Conservation (phyloP, 2,888 invertebrate genomes). For the Xanthia togata region DNA sequence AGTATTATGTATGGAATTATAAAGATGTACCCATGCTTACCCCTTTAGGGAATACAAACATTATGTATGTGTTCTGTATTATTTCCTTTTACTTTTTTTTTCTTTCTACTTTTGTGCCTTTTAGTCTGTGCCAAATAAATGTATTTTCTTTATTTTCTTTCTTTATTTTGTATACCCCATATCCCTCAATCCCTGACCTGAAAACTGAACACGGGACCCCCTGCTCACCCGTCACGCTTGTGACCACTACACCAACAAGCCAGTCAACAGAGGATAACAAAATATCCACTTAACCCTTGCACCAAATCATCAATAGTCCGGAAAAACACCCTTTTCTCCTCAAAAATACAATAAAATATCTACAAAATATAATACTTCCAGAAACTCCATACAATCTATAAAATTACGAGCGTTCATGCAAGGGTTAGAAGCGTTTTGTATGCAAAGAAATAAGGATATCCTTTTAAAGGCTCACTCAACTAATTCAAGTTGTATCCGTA, state of each 20-base stretch:
- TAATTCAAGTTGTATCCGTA: slow-evolving; percentile 47
- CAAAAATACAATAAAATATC: slow-evolving; percentile 41
- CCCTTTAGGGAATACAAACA: neutral
- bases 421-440: slow-evolving; percentile 52
- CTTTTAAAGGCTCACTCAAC: slow-evolving; percentile 45
- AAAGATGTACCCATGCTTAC: neutral
- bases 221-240: neutral
- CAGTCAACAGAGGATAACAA: neutral
- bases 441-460: slow-evolving; percentile 66
- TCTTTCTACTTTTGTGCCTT: too few species aligned
- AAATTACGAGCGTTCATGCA: slow-evolving; percentile 40
- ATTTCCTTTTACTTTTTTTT: too few species aligned
- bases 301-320: slow-evolving; percentile 3
- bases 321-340: neutral
- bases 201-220: neutral
- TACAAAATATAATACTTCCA: slow-evolving; percentile 32
- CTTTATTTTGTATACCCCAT: too few species aligned
- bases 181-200: neutral
- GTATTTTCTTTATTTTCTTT: too few species aligned
- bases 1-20: too few species aligned
- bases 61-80: too few species aligned
- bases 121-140: too few species aligned
- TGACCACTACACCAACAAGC: too few species aligned
- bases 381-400: slow-evolving; percentile 45
- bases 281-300: neutral